A percentile compares a stretch with the other conserved stretches of the same genome.
Evolutionary conservation across 2,888 invertebrate species (phyloP).

Genomic region (Aethes cnicana): DNA sequence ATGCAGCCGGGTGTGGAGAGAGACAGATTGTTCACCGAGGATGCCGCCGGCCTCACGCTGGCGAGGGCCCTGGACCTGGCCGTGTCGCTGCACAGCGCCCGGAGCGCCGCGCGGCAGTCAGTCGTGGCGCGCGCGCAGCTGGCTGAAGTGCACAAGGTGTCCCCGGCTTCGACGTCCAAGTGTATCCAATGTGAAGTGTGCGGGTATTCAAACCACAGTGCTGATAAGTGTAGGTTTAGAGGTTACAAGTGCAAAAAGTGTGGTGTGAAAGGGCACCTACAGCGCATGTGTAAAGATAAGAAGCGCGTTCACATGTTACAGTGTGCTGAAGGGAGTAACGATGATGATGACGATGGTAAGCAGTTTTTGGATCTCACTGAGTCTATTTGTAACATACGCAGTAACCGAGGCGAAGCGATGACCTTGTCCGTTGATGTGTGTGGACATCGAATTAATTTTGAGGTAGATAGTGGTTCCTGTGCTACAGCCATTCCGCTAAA

Average conservation of each 20-base stretch:
- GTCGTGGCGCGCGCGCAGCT: not conserved
- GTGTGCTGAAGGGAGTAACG: conserved; percentile 3
- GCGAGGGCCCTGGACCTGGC: not conserved
- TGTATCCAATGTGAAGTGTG: not conserved
- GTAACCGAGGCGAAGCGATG: conserved; percentile 9
- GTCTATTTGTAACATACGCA: conserved; percentile 6
- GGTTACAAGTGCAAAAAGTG: conserved; percentile 8
- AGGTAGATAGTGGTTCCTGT: conserved; percentile 7
- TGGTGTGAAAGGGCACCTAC: not conserved
- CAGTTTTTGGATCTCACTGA: not conserved
- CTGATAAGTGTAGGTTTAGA: conserved; percentile 6
- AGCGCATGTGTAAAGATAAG: not conserved
- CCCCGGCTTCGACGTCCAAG: not conserved
- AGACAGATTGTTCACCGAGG: not conserved
- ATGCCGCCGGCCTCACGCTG: not conserved
- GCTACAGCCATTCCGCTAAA: conserved; percentile 5
- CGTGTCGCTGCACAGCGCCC: not conserved
- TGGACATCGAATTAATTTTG: conserved; percentile 5
- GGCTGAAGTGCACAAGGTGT: not conserved
- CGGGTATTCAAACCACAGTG: conserved; percentile 4
- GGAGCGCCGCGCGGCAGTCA: not conserved
- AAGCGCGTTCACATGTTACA: not conserved
- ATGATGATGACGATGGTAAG: conserved; percentile 6
- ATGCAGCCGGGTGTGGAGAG: not conserved
- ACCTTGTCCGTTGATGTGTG: conserved; percentile 9